Base-by-base conservation (phyloP, 2,888 invertebrate species). In the Platycheirus albimanus region DNA sequence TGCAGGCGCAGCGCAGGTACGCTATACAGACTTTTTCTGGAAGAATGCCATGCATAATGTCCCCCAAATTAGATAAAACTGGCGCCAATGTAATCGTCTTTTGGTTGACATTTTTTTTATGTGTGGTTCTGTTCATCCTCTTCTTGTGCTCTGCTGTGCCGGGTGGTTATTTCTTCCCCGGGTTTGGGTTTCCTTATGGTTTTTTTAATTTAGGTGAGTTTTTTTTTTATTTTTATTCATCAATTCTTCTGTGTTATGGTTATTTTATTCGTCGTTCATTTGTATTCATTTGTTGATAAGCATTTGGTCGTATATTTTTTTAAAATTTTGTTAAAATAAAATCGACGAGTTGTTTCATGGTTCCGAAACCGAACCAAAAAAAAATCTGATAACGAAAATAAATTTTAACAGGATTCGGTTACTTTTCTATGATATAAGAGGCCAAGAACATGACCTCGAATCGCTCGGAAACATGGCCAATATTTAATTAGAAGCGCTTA, bases 11-110 rank as follows among this genome's bases (percentile, higher is more conserved):
- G 67, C 67, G 63, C 78, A 78, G 78, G 72, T 74, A 83, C 38
- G 13, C 15, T 17, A 19, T 41, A 45, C 41, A 63, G 77, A 67
- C 52, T 61, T 61, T 61, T 61, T 36, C 64, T 83, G 83, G 83
- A 78, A 78, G 90, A 90, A 90, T 90, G 90, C 90, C 90, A 90
- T 90, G 90, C 90, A 90, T 90, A 89, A 89, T 89, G 90, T 90
- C 90, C 90, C 90, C 89, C 88, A 86, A 89, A 89, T 90, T 90
- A 89, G 90, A 90, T 90, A 90, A 89, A 89, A 87, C 88, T 89
- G 90, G 90, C 90, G 90, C 90, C 90, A 89, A 88, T 87, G 89
- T 88, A 89, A 89, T 89, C 89, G 89, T 85, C 88, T 77, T 78
- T 85, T 83, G 84, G 85, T 85, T 86, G 87, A 85, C 86, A 85